These are phyloP conservation scores for Pseudochaenichthys georgianus DNA, from an alignment of 2,797 vertebrate genomes.

Conservation along the genomic window DNA sequence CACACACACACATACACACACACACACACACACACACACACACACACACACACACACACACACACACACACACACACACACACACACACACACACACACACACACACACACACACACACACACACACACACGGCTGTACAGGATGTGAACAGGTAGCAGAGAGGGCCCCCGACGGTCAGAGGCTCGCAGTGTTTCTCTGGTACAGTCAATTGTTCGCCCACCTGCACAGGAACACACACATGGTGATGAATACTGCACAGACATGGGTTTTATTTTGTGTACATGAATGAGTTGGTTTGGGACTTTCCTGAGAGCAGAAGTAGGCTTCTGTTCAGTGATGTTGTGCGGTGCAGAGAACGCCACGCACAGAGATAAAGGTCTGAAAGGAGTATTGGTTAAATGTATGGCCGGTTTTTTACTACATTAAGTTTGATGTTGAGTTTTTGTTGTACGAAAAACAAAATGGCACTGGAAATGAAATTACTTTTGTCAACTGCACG, in stretches of 20 bases:
- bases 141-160: constrained; percentile 55
- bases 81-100: not conserved
- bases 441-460: not conserved
- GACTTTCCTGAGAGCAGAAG: constrained; percentile 62
- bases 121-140: not conserved
- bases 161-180: constrained; percentile 45
- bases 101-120: not conserved
- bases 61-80: constrained; percentile 13
- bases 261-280: not conserved
- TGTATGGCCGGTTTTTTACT: not conserved
- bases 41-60: too few relatives aligned
- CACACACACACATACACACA: too few relatives aligned
- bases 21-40: constrained; percentile 21
- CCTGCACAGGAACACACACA: constrained; percentile 23
- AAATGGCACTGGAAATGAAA: constrained; percentile 6
- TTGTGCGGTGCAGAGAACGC: constrained; percentile 5
- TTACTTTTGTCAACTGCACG: not conserved
- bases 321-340: constrained; percentile 36
- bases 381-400: not conserved
- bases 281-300: constrained; percentile 54
- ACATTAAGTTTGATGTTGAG: not conserved
- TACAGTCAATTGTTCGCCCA: constrained; percentile 41
- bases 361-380: not conserved
- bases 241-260: constrained; percentile 51
- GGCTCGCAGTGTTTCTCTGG: constrained; percentile 47